Evolutionary conservation across 2,113 vertebrate species (phyloP), one percentile per base, ranked within the genome.

Genomic region (Gopherus evgoodei): DNA sequence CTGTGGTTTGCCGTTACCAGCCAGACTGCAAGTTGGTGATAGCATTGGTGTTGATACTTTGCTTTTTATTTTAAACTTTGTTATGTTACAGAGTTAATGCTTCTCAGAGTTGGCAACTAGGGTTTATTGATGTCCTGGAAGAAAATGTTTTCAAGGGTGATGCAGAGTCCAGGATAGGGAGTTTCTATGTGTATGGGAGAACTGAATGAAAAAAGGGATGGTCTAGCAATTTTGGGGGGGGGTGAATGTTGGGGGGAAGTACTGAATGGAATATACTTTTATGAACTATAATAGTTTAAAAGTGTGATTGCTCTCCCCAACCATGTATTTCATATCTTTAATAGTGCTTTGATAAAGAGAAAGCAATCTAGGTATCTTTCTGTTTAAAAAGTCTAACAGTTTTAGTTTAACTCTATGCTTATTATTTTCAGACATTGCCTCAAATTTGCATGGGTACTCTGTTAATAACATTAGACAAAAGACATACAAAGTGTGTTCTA

Each of bases 381-480:
- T 62, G 29, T 31, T 62, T 10, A 50, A 72, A 84, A 49, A 14
- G 75, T 4, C 56, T 79, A 89, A n/a, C 38, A 12, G 2, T 81
- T 59, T 87, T 57, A 79, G 19, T 22, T 56, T 81, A 76, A 31
- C 59, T 81, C 8, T 1, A 0, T 54, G 17, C 72, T 88, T 91
- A 19, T 56, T 95, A 25, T 75, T 92, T 72, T 81, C 31, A 80
- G 25, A 31, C 85, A 50, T 27, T 44, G 49, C 27, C 35, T 80
- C 38, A 76, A 42, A 44, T 75, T 79, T 79, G 38, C 12, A 86
- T 35, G 29, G 24, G 22, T 91, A 25, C 81, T 89, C 38, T 76
- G 47, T 44, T 88, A 44, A n/a, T 62, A 16, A 62, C 17, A 35
- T 83, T 88, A 31, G 27, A 50, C 31, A 31, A 78, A 83, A 59